phyloP scores from a whole-genome alignment of 2,113 vertebrate species.

The Peromyscus californicus region DNA sequence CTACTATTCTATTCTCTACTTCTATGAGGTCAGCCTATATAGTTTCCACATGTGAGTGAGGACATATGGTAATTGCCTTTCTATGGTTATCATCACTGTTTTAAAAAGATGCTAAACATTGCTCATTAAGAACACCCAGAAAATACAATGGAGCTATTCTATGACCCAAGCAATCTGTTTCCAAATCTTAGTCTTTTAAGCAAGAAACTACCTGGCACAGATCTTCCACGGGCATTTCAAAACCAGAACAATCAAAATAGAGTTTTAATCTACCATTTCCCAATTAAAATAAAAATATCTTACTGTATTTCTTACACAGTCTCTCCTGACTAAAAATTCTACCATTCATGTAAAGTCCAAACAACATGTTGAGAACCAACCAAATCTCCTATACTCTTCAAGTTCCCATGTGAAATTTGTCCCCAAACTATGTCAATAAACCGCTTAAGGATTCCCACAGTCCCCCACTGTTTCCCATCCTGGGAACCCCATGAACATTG shows the following conservation, averaged over 20 bases:
- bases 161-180: not conserved
- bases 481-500: not conserved
- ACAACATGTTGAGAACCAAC: not conserved
- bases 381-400: not conserved
- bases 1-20: not conserved
- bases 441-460: not conserved
- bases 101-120: not conserved
- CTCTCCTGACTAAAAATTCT: not conserved
- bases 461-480: not conserved
- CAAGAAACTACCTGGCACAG: not conserved
- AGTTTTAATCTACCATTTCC: not conserved
- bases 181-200: not conserved
- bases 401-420: not conserved
- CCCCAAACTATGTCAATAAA: not conserved
- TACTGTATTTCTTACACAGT: not conserved
- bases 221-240: conserved; percentile 6
- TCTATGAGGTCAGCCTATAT: not conserved
- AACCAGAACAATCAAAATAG: not conserved
- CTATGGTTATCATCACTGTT: not conserved
- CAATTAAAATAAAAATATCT: conserved; percentile 1
- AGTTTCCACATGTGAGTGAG: not conserved
- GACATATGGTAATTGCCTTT: not conserved
- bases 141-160: not conserved
- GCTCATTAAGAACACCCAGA: not conserved
- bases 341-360: not conserved